Evolutionary conservation across 2,797 vertebrate species (phyloP).

Genomic region (Sebastes hopkinsi): DNA sequence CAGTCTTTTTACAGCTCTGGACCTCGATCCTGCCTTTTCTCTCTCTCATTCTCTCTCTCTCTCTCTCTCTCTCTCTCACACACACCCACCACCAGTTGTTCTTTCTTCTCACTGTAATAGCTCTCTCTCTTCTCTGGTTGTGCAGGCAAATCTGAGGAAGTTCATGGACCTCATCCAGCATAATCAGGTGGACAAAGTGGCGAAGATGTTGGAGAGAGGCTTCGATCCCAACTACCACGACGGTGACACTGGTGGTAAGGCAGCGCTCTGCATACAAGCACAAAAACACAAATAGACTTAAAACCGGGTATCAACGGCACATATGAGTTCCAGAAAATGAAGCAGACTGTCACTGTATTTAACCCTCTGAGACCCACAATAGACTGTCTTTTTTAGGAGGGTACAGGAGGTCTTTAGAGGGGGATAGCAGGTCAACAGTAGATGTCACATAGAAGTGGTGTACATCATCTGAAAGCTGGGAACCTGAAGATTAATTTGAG

Average conservation of each 20-base stretch:
- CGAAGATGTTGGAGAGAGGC: constrained; percentile 92
- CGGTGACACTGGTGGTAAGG: constrained; percentile 90
- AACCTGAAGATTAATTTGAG: no score
- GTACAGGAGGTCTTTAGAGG: no score
- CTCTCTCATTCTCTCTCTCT: background rate
- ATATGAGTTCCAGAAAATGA: background rate
- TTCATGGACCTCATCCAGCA: constrained; percentile 94
- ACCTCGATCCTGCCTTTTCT: constrained; percentile 10
- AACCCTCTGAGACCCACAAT: background rate
- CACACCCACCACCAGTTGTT: constrained; percentile 21
- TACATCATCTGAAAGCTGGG: no score
- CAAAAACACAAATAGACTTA: background rate
- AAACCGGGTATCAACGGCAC: background rate
- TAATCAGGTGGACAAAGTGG: constrained; percentile 89
- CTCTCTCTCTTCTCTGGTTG: constrained; percentile 30
- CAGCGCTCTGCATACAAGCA: background rate
- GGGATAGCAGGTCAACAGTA: no score
- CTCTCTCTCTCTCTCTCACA: background rate
- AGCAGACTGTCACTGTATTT: background rate
- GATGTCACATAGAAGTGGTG: no score
- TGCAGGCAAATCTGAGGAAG: constrained; percentile 91
- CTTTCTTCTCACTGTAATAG: constrained; percentile 17
- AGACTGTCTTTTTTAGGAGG: no score
- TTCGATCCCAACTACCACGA: constrained; percentile 97
- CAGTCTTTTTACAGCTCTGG: constrained; percentile 35